Base-by-base conservation (phyloP, 2,888 invertebrate species). In the Melipona beecheii region DNA sequence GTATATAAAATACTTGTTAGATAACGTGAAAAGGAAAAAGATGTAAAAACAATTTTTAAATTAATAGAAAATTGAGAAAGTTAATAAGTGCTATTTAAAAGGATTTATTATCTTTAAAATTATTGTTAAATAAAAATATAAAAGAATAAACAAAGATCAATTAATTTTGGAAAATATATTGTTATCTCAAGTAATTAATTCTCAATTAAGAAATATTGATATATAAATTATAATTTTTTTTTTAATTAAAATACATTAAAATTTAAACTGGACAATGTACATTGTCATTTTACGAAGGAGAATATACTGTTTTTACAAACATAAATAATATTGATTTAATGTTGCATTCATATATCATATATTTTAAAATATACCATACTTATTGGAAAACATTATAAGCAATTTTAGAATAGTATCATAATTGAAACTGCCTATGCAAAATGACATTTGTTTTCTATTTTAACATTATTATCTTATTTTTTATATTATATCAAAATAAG, bases 21-120 rank as follows among this genome's bases (percentile, higher is more conserved):
- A 68, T 50, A 36, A 78, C 52, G 21, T 31, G 21, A 31, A 75
- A 24, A 68, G 69, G 68, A 54, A 65, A 64, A 74, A 74, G 58
- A 60, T 83, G 69, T 83, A 78, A 79, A 83, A 69, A 75, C 68
- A n/a, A 58, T 75, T 17, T 77, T 77, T 74, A 74, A 83, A 76
- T 70, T 54, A 52, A 71, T 78, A 75, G 56, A 69, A 66, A 82
- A 73, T 56, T 52, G 31, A 68, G 66, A 79, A 82, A 74, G 74
- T 75, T 75, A 54, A 83, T 31, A 60, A 83, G 62, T 75, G 66
- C 49, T 79, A 72, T 68, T 75, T 71, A 60, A 79, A 71, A 71
- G 15, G 50, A 68, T 71, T 66, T 71, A 75, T 71, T 71, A 49
- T 62, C 60, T 75, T 71, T 68, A 15, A 78, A 70, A 79, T 68